These are phyloP conservation scores for Sinonovacula constricta DNA, from an alignment of 1,140 invertebrate species.

Conservation along the genomic window DNA sequence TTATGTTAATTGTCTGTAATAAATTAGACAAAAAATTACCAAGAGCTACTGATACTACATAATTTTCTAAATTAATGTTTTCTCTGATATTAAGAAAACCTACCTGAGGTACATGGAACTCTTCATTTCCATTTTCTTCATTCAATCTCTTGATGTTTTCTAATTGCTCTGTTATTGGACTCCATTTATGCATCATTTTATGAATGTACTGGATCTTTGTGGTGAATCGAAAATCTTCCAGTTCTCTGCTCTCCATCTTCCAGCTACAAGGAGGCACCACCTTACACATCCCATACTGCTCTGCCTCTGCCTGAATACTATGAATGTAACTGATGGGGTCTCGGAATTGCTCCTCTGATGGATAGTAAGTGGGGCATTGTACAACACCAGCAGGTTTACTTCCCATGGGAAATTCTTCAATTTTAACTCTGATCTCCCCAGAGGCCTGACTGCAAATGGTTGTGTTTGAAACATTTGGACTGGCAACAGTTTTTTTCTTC, in stretches of 20 bases:
- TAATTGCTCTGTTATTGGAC: conserved; percentile 91
- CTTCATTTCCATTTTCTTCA: conserved; percentile 85
- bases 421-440: conserved; percentile 43
- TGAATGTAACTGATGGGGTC: conserved; percentile 95
- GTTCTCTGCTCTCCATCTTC: conserved; percentile 92
- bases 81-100: no score
- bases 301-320: conserved; percentile 87
- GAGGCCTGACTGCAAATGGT: conserved; percentile 44
- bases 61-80: no score
- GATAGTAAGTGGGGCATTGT: conserved; percentile 90
- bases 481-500: conserved; percentile 50
- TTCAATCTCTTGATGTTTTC: conserved; percentile 92
- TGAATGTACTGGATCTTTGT: conserved; percentile 95
- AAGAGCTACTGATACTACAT: no score
- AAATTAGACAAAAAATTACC: no score
- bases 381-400: conserved; percentile 79
- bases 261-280: conserved; percentile 93
- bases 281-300: conserved; percentile 91
- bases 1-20: no score
- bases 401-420: conserved; percentile 24
- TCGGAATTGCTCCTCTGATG: conserved; percentile 90
- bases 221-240: conserved; percentile 91
- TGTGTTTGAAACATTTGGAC: no score
- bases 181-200: conserved; percentile 91
- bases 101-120: conserved; percentile 62